Conservation (phyloP, 1,140 invertebrate species). For the Aradophagus sp. region DNA sequence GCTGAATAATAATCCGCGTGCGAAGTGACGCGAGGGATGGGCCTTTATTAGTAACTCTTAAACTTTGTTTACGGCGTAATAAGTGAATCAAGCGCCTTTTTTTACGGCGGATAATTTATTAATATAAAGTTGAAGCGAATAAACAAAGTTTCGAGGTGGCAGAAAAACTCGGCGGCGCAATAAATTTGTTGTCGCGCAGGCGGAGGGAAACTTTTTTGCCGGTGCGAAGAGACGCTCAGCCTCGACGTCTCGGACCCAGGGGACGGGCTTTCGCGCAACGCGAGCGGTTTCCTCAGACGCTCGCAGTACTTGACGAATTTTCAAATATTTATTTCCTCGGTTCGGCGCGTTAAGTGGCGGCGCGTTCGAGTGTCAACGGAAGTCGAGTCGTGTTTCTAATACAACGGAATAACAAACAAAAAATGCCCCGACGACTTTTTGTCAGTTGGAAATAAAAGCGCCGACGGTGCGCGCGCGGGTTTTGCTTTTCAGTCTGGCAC, state of each 20-base stretch:
- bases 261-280: constrained; percentile 39
- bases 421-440: neutral
- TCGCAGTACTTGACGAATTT: constrained; percentile 68
- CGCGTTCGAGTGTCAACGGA: constrained; percentile 11
- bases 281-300: constrained; percentile 72
- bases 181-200: constrained; percentile 48
- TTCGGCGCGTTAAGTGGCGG: constrained; percentile 54
- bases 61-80: constrained; percentile 38
- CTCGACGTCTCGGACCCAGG: constrained; percentile 34
- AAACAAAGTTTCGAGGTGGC: constrained; percentile 30
- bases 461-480: too few relatives aligned
- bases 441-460: too few relatives aligned
- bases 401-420: constrained; percentile 19
- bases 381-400: constrained; percentile 3
- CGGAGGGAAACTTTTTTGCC: constrained; percentile 31
- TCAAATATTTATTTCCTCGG: constrained; percentile 72
- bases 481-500: constrained; percentile 17
- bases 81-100: constrained; percentile 25
- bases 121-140: constrained; percentile 17
- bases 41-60: constrained; percentile 29
- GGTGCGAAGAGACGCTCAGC: constrained; percentile 27
- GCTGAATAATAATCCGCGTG: constrained; percentile 9
- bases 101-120: constrained; percentile 35
- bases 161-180: constrained; percentile 28
- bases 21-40: neutral